phyloP scores from a whole-genome alignment of 1,140 invertebrate genomes.

The Eufriesea mexicana region DNA sequence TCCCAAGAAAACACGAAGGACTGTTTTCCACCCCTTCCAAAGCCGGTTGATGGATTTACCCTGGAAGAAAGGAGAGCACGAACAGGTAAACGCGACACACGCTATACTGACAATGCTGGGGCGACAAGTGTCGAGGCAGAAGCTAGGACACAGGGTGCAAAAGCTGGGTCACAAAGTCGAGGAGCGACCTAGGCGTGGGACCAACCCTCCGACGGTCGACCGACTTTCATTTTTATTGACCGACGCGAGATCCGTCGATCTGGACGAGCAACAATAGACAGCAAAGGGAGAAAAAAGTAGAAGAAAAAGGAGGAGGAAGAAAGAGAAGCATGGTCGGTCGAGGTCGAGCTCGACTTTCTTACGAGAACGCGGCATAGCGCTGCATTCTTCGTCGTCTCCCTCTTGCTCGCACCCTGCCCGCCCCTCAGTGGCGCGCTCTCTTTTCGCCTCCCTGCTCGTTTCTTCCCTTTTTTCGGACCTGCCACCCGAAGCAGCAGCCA shows the following conservation, averaged over 20 bases:
- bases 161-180: slow-evolving; percentile 6
- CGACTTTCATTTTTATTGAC: slow-evolving; percentile 67
- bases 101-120: no score
- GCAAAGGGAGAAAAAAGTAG: neutral
- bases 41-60: no score
- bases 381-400: slow-evolving; percentile 26
- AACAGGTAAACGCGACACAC: neutral
- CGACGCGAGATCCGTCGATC: slow-evolving; percentile 59
- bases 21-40: no score
- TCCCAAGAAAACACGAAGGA: no score
- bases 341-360: slow-evolving; percentile 53
- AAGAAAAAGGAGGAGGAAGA: neutral
- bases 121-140: neutral
- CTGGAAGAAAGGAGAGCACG: neutral
- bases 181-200: slow-evolving; percentile 11
- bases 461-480: slow-evolving; percentile 56
- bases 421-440: slow-evolving; percentile 21
- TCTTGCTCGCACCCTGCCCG: neutral
- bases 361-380: slow-evolving; percentile 4
- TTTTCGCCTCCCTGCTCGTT: slow-evolving; percentile 30
- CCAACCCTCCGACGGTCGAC: slow-evolving; percentile 36
- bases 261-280: neutral
- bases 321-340: slow-evolving; percentile 19
- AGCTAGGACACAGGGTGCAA: neutral
- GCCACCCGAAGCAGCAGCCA: slow-evolving; percentile 67